Evolutionary conservation across 2,888 invertebrate genomes (phyloP).

Genomic region (Dicycla oo): DNA sequence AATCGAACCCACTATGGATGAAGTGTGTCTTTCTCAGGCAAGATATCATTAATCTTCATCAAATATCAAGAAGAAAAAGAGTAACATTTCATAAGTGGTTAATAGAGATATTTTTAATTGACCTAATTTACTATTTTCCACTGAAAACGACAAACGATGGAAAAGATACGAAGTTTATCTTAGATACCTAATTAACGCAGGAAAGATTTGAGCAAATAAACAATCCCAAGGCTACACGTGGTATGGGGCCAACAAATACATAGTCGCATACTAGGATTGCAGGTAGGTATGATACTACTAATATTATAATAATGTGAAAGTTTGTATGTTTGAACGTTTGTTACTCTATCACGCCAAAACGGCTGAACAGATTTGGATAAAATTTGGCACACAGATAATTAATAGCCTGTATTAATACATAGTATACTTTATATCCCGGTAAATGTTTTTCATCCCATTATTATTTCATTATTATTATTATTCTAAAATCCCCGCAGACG

Average conservation of each 20-base stretch:
- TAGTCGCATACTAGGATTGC: too few relatives aligned
- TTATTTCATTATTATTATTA: neutral
- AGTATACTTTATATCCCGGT: neutral
- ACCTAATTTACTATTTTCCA: neutral
- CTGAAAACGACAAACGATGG: neutral
- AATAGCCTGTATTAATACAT: neutral
- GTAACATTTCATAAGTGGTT: neutral
- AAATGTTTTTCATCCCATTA: neutral
- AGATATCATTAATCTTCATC: too few relatives aligned
- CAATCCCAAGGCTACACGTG: conserved; percentile 14
- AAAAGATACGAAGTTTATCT: neutral
- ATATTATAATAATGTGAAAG: too few relatives aligned
- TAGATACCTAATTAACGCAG: neutral
- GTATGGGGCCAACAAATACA: neutral
- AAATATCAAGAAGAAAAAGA: too few relatives aligned
- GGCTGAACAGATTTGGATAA: neutral
- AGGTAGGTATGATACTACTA: too few relatives aligned
- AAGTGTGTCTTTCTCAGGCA: neutral
- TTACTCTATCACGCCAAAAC: neutral
- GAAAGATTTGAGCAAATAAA: conserved; percentile 18
- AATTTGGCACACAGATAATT: neutral
- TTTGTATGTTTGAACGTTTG: too few relatives aligned
- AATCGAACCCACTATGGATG: too few relatives aligned
- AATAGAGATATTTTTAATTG: neutral
- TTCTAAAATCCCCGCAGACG: neutral